phyloP scores from a whole-genome alignment of 1,140 invertebrate genomes.

The Zaprionus camerounensis region DNA sequence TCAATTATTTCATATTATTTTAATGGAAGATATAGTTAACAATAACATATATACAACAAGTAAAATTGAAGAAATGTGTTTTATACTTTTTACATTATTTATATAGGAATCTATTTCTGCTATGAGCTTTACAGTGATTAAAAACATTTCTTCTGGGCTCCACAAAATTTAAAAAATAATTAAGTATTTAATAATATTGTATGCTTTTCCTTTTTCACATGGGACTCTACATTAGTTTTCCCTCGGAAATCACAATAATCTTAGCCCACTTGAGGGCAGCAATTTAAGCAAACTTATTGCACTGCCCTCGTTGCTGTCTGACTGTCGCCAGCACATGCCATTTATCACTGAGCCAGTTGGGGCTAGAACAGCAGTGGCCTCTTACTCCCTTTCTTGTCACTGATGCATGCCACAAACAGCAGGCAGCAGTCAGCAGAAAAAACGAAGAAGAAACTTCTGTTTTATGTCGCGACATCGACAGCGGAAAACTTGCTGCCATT shows the following conservation, averaged over 20 bases:
- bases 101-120: too few species aligned
- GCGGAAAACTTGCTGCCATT: constrained; percentile 57
- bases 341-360: constrained; percentile 52
- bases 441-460: constrained; percentile 53
- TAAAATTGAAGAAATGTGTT: too few species aligned
- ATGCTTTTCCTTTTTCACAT: too few species aligned
- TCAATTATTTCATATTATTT: background rate
- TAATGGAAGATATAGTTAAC: too few species aligned
- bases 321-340: constrained; percentile 53
- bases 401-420: constrained; percentile 37
- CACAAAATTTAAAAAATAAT: background rate
- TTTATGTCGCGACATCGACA: constrained; percentile 64
- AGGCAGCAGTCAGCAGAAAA: constrained; percentile 1
- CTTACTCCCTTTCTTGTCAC: constrained; percentile 30
- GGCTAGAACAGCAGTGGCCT: constrained; percentile 41
- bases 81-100: too few species aligned
- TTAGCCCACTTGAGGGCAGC: background rate
- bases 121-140: too few species aligned
- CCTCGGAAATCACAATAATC: too few species aligned
- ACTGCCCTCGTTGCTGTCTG: constrained; percentile 49
- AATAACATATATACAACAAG: too few species aligned
- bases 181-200: too few species aligned
- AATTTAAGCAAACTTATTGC: constrained; percentile 23
- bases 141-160: too few species aligned
- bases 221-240: too few species aligned